Base-by-base conservation (phyloP, 2,888 invertebrate genomes). In the Stegophylla sp. region DNA sequence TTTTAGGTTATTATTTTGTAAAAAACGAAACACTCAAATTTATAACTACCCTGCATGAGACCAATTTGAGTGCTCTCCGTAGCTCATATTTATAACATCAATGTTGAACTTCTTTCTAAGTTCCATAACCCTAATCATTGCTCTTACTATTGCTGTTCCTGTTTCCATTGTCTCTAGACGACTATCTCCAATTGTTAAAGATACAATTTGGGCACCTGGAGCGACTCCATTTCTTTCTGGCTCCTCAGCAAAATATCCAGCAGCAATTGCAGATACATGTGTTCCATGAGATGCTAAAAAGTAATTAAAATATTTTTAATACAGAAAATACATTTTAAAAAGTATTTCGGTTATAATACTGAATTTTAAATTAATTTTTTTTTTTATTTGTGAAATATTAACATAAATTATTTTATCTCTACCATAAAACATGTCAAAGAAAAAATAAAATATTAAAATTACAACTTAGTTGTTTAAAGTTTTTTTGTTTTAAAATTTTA, bases 81-180 rank as follows among this genome's bases (percentile, higher is more conserved):
- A 99, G 86, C 97, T 98, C 95, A 97, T 98, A 87, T 99, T 99
- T 84, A 98, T 94, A 0, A 98, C 92, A 86, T 98, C 94, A 73
- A 95, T 89, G 10, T 85, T 83, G 64, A 84, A 83, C n/a, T 89
- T 89, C 85, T 92, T 91, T 81, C 86, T 86, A 51, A 86, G 86
- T 76, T 87, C 86, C 93, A 95, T 95, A 53, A 95, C 89, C 86
- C 92, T 92, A 84, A 94, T 92, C 89, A 97, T 97, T 12, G 97
- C 97, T 83, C 98, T 89, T 1, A 96, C 93, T 7, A 99, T 87
- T 0, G 96, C 94, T 0, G 96, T 93, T 20, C 98, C 98, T 0
- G 98, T 98, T 89, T 99, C 98, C 98, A 98, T 98, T 2, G 96
- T 92, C 1, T 93, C 94, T 17, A 98, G 88, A 5, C 98, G 90